Evolutionary conservation across 2,797 vertebrate species (phyloP).

Genomic region (Thunnus albacares): DNA sequence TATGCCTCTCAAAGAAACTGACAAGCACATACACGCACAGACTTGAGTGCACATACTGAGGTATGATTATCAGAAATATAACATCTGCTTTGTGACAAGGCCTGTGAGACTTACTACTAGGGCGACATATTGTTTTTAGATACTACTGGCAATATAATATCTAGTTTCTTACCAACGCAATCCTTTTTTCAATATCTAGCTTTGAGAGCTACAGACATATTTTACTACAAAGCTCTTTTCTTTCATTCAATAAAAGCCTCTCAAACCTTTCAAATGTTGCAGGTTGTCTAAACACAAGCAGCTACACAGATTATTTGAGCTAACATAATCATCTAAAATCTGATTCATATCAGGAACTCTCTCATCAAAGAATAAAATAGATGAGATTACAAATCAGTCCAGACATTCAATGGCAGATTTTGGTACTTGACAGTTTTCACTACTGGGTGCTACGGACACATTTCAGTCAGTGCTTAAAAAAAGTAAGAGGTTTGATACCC

Average conservation of each 20-base stretch:
- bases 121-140: background rate
- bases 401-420: background rate
- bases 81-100: background rate
- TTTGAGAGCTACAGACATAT: background rate
- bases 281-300: background rate
- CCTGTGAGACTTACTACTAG: background rate
- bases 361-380: background rate
- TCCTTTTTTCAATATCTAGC: background rate
- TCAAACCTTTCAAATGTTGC: background rate
- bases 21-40: background rate
- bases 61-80: background rate
- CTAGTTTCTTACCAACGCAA: background rate
- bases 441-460: background rate
- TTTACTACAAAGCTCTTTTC: background rate
- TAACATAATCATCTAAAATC: background rate
- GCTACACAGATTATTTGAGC: background rate
- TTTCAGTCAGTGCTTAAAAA: background rate
- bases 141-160: background rate
- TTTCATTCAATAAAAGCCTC: background rate
- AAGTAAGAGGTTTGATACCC: background rate
- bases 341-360: background rate
- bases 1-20: conserved; percentile 6
- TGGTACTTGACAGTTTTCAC: background rate
- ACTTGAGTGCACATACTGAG: background rate
- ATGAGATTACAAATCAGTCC: background rate